These are phyloP conservation scores for Galbula dea DNA, from an alignment of 2,113 vertebrate genomes.

Conservation along the genomic window DNA sequence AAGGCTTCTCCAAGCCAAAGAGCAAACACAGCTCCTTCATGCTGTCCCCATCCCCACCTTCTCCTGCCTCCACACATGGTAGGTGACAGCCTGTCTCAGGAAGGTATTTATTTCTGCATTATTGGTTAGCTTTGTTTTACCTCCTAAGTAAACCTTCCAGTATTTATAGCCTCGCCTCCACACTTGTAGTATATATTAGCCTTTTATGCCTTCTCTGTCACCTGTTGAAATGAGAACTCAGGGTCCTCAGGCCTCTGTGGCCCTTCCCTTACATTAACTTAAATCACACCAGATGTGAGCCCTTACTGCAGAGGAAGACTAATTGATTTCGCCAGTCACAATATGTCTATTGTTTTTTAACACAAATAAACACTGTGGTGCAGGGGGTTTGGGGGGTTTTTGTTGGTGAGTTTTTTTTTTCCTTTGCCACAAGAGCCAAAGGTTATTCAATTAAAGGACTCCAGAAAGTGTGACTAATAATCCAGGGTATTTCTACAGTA, in stretches of 20 bases:
- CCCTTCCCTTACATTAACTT: conserved; percentile 77
- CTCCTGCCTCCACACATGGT: background rate
- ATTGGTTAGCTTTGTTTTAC: conserved; percentile 62
- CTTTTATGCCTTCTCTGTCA: conserved; percentile 82
- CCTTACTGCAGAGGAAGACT: conserved; percentile 79
- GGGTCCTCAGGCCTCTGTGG: conserved; percentile 61
- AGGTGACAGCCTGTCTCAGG: conserved; percentile 33
- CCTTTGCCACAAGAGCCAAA: conserved; percentile 63
- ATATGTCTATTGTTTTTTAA: conserved; percentile 84
- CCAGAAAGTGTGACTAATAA: conserved; percentile 76
- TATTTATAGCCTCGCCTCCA: conserved; percentile 66
- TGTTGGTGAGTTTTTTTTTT: background rate
- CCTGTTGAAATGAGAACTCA: conserved; percentile 85
- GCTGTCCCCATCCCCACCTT: background rate
- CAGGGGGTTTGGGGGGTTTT: background rate
- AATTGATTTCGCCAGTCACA: conserved; percentile 87
- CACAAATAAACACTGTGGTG: conserved; percentile 76
- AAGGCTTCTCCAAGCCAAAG: background rate
- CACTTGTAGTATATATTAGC: conserved; percentile 75
- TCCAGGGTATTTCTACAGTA: conserved; percentile 55
- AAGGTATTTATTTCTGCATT: conserved; percentile 66
- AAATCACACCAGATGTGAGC: conserved; percentile 91
- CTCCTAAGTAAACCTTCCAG: conserved; percentile 58
- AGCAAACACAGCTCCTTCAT: background rate
- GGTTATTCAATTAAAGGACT: conserved; percentile 76